Evolutionary conservation across 2,888 invertebrate species (phyloP).

Genomic region (Spisula subtruncata): DNA sequence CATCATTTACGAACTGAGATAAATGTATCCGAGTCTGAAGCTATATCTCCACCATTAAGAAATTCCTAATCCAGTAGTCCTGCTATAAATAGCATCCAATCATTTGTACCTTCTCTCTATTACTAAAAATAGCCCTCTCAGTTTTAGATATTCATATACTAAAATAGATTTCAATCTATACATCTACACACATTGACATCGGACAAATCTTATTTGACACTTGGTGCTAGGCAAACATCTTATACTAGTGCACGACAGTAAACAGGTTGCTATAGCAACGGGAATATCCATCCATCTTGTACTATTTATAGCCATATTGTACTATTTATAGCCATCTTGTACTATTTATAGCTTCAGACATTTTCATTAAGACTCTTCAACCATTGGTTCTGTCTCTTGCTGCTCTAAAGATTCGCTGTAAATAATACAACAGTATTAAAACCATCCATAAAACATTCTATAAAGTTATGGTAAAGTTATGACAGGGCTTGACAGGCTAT

Average conservation of each 20-base stretch:
- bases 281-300: too few relatives aligned
- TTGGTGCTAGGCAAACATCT: constrained; percentile 50
- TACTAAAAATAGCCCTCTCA: constrained; percentile 32
- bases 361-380: too few relatives aligned
- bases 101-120: constrained; percentile 20
- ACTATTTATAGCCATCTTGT: constrained; percentile 83
- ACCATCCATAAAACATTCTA: too few relatives aligned
- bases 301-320: too few relatives aligned
- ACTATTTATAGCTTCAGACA: too few relatives aligned
- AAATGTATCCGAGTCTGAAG: not conserved
- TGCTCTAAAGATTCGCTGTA: too few relatives aligned
- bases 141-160: not conserved
- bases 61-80: not conserved
- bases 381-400: constrained; percentile 83
- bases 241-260: too few relatives aligned
- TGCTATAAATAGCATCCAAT: constrained; percentile 23
- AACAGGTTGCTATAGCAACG: too few relatives aligned
- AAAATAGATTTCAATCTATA: constrained; percentile 32
- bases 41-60: not conserved
- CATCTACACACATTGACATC: not conserved
- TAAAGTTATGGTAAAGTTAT: too few relatives aligned
- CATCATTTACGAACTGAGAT: not conserved
- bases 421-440: too few relatives aligned
- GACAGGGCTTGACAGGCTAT: too few relatives aligned
- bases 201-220: constrained; percentile 38